phyloP scores from a whole-genome alignment of 2,888 invertebrate species.

The Eupithecia subfuscata region DNA sequence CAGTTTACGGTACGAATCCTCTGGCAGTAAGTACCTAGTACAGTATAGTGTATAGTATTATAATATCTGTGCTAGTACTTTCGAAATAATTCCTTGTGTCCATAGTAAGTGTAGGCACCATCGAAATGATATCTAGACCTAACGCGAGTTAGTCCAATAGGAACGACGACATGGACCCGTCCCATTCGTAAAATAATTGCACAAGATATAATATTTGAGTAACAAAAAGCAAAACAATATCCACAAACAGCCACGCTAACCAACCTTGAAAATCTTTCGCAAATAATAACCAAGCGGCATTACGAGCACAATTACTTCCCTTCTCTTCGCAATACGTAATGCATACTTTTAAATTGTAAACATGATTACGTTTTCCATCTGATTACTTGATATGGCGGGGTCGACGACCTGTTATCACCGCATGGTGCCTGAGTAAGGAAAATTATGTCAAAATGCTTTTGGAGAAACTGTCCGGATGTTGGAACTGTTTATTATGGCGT shows the following conservation, averaged over 20 bases:
- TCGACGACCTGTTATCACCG: slow-evolving; percentile 47
- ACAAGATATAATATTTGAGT: not conserved
- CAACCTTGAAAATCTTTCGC: slow-evolving; percentile 32
- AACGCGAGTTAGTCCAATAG: not conserved
- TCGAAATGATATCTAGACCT: not conserved
- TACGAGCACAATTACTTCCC: slow-evolving; percentile 10
- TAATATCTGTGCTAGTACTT: no score
- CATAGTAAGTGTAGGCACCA: not conserved
- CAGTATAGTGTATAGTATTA: no score
- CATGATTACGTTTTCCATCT: slow-evolving; percentile 38
- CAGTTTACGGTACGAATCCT: no score
- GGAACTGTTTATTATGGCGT: slow-evolving; percentile 18
- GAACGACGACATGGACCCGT: not conserved
- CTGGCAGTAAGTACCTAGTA: no score
- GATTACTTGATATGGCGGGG: slow-evolving; percentile 40
- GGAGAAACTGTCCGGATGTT: slow-evolving; percentile 25
- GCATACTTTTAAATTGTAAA: slow-evolving; percentile 23
- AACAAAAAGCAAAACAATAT: not conserved
- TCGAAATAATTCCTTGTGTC: not conserved
- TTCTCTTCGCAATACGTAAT: slow-evolving; percentile 2
- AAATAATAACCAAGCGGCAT: slow-evolving; percentile 16
- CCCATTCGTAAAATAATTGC: not conserved
- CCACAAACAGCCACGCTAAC: not conserved
- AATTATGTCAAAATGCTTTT: slow-evolving; percentile 27
- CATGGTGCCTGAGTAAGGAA: slow-evolving; percentile 18